These are phyloP conservation scores for Drosophila meridionalis DNA, from an alignment of 2,888 invertebrate species.

Conservation along the genomic window DNA sequence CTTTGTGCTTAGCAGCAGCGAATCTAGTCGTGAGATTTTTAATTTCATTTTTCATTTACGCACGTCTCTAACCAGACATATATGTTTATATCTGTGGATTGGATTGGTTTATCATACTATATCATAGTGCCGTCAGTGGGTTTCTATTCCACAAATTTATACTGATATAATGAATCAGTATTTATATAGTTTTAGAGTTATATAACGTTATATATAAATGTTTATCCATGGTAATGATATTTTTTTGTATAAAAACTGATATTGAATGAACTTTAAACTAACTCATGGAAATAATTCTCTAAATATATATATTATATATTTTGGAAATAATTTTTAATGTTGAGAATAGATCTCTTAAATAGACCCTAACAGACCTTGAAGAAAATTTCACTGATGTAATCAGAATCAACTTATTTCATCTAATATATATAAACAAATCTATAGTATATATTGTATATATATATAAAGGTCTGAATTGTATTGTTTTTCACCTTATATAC, in stretches of 20 bases:
- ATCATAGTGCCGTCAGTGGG: neutral
- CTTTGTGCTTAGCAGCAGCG: slow-evolving; percentile 17
- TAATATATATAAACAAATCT: neutral
- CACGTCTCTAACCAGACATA: neutral
- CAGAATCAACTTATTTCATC: too few species aligned
- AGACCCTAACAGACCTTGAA: neutral
- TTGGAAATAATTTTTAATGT: too few species aligned
- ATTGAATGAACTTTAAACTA: too few species aligned
- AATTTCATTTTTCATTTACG: slow-evolving; percentile 10
- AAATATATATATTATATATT: too few species aligned
- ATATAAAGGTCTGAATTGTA: too few species aligned
- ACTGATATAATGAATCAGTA: neutral
- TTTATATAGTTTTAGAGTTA: neutral
- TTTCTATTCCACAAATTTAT: neutral
- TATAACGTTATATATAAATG: too few species aligned
- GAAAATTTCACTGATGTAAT: neutral
- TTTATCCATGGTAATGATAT: neutral
- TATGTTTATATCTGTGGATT: neutral
- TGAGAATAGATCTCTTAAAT: too few species aligned
- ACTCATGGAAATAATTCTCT: too few species aligned
- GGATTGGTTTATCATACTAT: neutral
- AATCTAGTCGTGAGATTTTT: slow-evolving; percentile 28
- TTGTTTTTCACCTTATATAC: too few species aligned
- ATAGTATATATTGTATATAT: neutral
- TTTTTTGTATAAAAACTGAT: too few species aligned